Conservation (phyloP, 2,888 invertebrate species). For the Chesias legatella region DNA sequence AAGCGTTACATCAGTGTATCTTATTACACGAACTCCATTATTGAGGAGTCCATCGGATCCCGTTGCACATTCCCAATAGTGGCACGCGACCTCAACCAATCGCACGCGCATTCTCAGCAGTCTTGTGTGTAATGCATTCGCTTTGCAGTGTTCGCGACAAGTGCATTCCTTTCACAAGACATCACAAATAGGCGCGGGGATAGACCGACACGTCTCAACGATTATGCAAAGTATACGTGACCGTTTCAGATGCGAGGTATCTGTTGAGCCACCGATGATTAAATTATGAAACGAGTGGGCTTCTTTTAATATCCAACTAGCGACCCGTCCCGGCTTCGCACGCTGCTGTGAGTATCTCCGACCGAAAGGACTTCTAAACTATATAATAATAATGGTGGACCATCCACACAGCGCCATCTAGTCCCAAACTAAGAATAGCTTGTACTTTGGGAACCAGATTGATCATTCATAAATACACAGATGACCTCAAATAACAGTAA, state of each 20-base stretch:
- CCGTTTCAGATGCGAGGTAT: slow-evolving; percentile 15
- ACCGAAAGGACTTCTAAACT: too few species aligned
- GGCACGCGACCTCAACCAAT: slow-evolving; percentile 58
- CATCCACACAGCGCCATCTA: too few species aligned
- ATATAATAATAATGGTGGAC: too few species aligned
- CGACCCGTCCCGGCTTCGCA: too few species aligned
- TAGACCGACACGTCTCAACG: slow-evolving; percentile 19
- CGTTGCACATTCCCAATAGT: slow-evolving; percentile 61
- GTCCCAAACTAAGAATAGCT: too few species aligned
- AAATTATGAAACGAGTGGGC: too few species aligned
- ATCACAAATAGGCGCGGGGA: slow-evolving; percentile 17
- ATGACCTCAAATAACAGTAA: too few species aligned
- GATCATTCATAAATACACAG: too few species aligned
- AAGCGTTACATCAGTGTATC: slow-evolving; percentile 12
- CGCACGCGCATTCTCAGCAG: slow-evolving; percentile 58
- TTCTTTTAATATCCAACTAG: too few species aligned
- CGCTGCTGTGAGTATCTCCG: too few species aligned
- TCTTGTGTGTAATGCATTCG: slow-evolving; percentile 36
- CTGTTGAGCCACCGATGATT: slow-evolving; percentile 1
- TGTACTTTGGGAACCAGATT: too few species aligned
- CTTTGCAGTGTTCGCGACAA: slow-evolving; percentile 18
- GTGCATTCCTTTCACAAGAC: slow-evolving; percentile 5
- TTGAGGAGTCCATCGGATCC: slow-evolving; percentile 43
- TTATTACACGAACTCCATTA: slow-evolving; percentile 28
- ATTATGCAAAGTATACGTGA: slow-evolving; percentile 26